Percentiles rank a stretch among this genome's conserved stretches.
Conservation (phyloP, 2,888 invertebrate species). For the Eurytoma adleriae region DNA sequence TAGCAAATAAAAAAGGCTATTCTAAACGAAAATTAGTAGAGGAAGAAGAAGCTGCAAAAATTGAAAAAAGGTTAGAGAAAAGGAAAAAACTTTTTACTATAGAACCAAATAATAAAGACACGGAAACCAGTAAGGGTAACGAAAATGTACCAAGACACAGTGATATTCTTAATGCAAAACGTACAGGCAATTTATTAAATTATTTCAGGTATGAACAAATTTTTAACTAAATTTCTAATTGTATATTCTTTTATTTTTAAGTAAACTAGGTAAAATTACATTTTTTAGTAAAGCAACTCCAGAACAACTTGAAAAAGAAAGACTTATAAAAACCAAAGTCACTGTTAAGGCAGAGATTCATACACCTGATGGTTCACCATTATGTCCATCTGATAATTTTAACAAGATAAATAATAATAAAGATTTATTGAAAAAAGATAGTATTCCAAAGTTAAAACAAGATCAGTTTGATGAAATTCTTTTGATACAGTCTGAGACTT, state of each 20-base stretch:
- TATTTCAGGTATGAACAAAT: slow-evolving; percentile 67
- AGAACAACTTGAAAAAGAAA: slow-evolving; percentile 61
- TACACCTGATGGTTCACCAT: slow-evolving; percentile 53
- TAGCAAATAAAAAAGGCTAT: slow-evolving; percentile 82
- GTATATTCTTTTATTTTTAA: slow-evolving; percentile 19
- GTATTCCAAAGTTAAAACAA: slow-evolving; percentile 41
- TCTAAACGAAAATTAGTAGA: slow-evolving; percentile 80
- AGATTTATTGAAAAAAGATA: slow-evolving; percentile 32
- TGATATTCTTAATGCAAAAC: slow-evolving; percentile 33
- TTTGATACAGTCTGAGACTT: slow-evolving; percentile 60
- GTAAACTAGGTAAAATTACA: background rate
- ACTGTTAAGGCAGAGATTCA: slow-evolving; percentile 69
- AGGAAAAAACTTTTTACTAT: slow-evolving; percentile 80
- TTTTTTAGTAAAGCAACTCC: slow-evolving; percentile 62
- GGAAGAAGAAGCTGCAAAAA: slow-evolving; percentile 79
- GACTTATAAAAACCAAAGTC: slow-evolving; percentile 61
- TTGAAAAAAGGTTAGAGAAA: slow-evolving; percentile 80
- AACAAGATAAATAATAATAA: slow-evolving; percentile 5
- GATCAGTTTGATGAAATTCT: slow-evolving; percentile 58
- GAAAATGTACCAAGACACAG: slow-evolving; percentile 47
- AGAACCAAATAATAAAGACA: slow-evolving; percentile 74
- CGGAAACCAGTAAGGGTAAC: background rate
- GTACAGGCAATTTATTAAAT: slow-evolving; percentile 63
- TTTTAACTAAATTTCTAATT: background rate
- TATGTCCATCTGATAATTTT: slow-evolving; percentile 1